phyloP scores from a whole-genome alignment of 2,113 vertebrate genomes.

The Aplodontia rufa region DNA sequence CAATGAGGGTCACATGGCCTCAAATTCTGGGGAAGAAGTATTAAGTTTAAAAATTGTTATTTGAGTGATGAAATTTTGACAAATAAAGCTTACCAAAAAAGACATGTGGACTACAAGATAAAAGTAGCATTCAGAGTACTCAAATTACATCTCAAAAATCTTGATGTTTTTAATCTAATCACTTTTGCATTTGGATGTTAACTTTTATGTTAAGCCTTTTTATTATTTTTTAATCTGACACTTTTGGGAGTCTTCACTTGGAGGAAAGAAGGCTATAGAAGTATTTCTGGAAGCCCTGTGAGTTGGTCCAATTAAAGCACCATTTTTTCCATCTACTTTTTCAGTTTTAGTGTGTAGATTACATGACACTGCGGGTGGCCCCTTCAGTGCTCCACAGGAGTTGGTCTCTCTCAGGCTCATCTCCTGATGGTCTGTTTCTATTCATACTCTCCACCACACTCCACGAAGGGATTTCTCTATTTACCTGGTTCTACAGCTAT shows the following conservation, averaged over 20 bases:
- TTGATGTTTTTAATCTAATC: constrained; percentile 14
- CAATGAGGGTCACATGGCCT: background rate
- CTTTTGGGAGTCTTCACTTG: background rate
- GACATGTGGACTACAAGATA: constrained; percentile 36
- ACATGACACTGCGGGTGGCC: background rate
- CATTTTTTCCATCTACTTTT: background rate
- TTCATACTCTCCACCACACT: background rate
- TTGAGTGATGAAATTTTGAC: constrained; percentile 33
- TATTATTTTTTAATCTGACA: background rate
- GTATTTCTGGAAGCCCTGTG: constrained; percentile 14
- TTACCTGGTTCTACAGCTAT: background rate
- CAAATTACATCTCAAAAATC: constrained; percentile 42
- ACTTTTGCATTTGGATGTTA: constrained; percentile 45
- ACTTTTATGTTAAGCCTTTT: constrained; percentile 51
- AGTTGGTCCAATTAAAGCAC: background rate
- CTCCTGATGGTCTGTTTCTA: background rate
- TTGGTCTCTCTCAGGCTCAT: background rate
- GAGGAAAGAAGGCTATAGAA: background rate
- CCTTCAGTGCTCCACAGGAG: background rate
- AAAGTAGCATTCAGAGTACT: constrained; percentile 35
- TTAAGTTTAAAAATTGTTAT: background rate
- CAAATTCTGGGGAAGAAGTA: background rate
- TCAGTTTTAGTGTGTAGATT: background rate
- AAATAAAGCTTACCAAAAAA: constrained; percentile 3
- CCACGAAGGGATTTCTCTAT: background rate